Conservation (phyloP, 2,113 vertebrate genomes). For the Cochlearius cochlearius region DNA sequence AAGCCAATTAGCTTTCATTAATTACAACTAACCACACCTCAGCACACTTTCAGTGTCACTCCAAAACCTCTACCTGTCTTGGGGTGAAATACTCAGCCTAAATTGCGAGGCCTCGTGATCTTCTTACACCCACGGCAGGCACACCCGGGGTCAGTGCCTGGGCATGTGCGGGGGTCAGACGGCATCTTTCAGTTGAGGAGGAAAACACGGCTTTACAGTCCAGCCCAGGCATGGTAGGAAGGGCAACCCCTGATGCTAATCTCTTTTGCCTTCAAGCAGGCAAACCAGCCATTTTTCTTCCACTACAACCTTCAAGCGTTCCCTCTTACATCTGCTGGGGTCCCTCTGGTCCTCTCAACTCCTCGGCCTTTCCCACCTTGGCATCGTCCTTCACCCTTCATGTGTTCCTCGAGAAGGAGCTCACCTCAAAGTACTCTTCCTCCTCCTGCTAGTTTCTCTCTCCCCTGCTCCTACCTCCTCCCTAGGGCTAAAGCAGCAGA, state of each 20-base stretch:
- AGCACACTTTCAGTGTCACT: not conserved
- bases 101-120: not conserved
- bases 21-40: not conserved
- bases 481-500: not conserved
- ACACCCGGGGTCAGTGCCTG: not conserved
- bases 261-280: not conserved
- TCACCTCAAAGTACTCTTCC: not conserved
- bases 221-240: not conserved
- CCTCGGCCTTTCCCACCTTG: not conserved
- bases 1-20: not conserved
- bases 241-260: not conserved
- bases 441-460: not conserved
- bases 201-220: not conserved
- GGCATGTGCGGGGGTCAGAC: fast-evolving
- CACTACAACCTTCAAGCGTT: not conserved
- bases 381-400: not conserved
- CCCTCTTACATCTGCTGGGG: not conserved
- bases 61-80: not conserved
- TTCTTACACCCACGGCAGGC: not conserved
- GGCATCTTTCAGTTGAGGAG: not conserved
- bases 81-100: not conserved
- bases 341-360: not conserved
- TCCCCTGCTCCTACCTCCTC: not conserved
- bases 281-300: not conserved
- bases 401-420: fast-evolving